These are phyloP conservation scores for Plagiodera versicolora DNA, from an alignment of 2,888 invertebrate genomes.

Conservation along the genomic window DNA sequence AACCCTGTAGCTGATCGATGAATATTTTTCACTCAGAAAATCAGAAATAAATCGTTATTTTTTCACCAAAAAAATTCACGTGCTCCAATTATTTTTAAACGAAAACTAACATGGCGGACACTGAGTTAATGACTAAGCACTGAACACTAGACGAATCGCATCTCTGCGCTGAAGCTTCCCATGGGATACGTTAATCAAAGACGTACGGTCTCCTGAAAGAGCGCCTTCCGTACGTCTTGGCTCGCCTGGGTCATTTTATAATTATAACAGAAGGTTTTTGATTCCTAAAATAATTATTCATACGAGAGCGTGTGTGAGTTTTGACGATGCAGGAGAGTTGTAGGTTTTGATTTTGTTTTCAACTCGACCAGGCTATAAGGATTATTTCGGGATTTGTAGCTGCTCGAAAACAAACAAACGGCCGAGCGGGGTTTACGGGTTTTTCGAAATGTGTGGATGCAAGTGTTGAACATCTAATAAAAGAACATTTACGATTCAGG, in stretches of 20 bases:
- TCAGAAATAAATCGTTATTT: neutral
- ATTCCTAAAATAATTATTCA: conserved; percentile 46
- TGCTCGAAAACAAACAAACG: conserved; percentile 12
- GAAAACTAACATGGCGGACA: conserved; percentile 35
- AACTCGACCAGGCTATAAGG: conserved; percentile 21
- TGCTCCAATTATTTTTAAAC: conserved; percentile 10
- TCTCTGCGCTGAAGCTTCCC: conserved; percentile 33
- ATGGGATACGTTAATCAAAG: conserved; percentile 18
- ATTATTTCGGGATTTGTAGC: conserved; percentile 27
- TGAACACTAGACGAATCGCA: conserved; percentile 35
- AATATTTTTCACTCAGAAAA: neutral
- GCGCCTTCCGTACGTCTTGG: conserved; percentile 23
- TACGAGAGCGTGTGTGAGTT: conserved; percentile 33
- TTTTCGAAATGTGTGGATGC: conserved; percentile 12
- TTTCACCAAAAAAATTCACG: conserved; percentile 16
- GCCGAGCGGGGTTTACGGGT: conserved; percentile 1
- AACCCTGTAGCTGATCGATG: neutral
- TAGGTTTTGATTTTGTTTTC: conserved; percentile 27
- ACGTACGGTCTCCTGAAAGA: conserved; percentile 24
- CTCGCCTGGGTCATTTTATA: conserved; percentile 12
- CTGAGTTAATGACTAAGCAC: conserved; percentile 35
- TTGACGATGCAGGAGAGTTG: conserved; percentile 25
- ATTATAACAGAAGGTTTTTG: conserved; percentile 41
- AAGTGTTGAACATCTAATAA: neutral
- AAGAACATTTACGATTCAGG: neutral